Base-by-base conservation (phyloP, 2,797 vertebrate species). In the Muraenolepis orangiensis region DNA sequence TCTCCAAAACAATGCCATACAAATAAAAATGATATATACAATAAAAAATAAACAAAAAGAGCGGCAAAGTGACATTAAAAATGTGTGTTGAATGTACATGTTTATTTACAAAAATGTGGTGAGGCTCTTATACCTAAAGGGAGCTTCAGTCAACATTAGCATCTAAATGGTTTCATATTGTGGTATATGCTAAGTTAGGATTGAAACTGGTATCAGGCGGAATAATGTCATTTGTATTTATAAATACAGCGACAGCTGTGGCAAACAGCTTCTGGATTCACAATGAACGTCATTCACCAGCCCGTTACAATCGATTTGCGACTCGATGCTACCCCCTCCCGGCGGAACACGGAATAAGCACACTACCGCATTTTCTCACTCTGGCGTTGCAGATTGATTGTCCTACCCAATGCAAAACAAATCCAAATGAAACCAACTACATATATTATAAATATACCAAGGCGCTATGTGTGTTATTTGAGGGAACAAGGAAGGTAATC, bases 271-370 rank as follows among this genome's bases (percentile, higher is more conserved):
- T 16, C 2, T 18, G 66, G 42, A 28, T 2, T 18, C 28, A 46
- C 70, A 26, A 18, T 29, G 14, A 1, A 12, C 46, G 29, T 57
- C 29, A 72, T 34, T 51, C 16, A 11, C n/a, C 30, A 29, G 18
- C 0, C 1, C 2, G 16, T 30, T 40, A 29, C 13, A 66, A 16
- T 3, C 1, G 29, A 5, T 78, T 34, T 76, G 36, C 74, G 40
- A 36, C 69, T 84, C 78, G 76, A 78, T 4, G 32, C 75, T 75
- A 0, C 78, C 81, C 77, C 76, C 89, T 82, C 30, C 11, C 84
- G 88, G 83, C 71, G 16, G 30, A 73, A 81, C 18, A 64, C 7
- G 78, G 26, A 72, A 74, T 46, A 74, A 6, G 26, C 66, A 68
- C 30, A n/a, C 32, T 4, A 64, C 18, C 28, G 16, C 42, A 31